Conservation (phyloP, 2,888 invertebrate species). For the Venusia cambrica region DNA sequence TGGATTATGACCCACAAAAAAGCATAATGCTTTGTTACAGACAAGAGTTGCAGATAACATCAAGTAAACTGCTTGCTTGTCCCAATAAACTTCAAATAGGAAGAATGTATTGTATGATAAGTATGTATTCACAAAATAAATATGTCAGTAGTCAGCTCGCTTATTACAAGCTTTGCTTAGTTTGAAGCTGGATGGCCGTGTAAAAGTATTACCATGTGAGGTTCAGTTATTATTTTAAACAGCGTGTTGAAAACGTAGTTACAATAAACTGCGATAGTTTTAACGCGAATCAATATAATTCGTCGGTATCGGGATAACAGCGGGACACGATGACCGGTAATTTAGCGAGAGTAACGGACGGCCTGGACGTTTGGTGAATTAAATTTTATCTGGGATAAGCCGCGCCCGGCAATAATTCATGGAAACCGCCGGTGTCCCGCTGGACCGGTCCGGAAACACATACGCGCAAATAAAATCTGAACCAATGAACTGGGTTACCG, state of each 20-base stretch:
- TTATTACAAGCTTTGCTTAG: no score
- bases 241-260: constrained; percentile 30
- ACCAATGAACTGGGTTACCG: constrained; percentile 15
- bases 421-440: constrained; percentile 40
- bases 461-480: constrained; percentile 18
- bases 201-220: no score
- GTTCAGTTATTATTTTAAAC: no score
- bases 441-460: constrained; percentile 20
- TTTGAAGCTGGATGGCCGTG: no score
- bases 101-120: no score
- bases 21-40: no score
- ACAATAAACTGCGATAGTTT: constrained; percentile 29
- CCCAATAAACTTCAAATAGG: no score
- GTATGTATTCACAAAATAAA: no score
- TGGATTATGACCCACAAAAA: no score
- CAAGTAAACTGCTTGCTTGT: no score
- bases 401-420: constrained; percentile 56
- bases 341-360: constrained; percentile 61
- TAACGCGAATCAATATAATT: constrained; percentile 54
- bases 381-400: constrained; percentile 64
- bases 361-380: constrained; percentile 54
- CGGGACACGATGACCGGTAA: constrained; percentile 60
- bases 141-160: no score
- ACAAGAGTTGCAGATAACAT: no score
- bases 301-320: constrained; percentile 49